phyloP scores from a whole-genome alignment of 2,888 invertebrate species.

The Mesorhabditis belari region DNA sequence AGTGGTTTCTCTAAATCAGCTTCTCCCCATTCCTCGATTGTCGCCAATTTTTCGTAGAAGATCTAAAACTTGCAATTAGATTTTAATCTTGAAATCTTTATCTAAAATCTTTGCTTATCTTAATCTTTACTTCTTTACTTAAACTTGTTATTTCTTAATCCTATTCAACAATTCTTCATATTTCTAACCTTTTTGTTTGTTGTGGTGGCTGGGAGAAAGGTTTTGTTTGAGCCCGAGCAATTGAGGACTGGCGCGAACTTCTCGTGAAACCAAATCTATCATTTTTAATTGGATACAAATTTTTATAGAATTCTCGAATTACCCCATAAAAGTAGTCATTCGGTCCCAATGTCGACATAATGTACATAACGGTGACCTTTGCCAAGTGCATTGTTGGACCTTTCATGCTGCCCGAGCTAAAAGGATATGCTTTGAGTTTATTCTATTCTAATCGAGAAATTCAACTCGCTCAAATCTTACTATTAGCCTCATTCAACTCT shows the following conservation, averaged over 20 bases:
- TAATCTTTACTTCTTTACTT: too few species aligned
- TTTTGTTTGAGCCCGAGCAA: conserved; percentile 24
- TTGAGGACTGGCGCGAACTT: conserved; percentile 22
- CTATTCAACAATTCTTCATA: too few species aligned
- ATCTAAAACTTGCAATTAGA: conserved; percentile 14
- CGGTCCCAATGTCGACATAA: conserved; percentile 45
- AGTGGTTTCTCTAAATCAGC: conserved; percentile 40
- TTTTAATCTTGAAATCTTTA: background rate
- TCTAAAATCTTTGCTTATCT: background rate
- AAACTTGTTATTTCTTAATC: too few species aligned
- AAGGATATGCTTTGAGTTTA: too few species aligned
- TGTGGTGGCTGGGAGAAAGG: conserved; percentile 50
- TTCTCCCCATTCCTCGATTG: conserved; percentile 43
- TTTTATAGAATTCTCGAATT: background rate
- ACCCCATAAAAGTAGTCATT: conserved; percentile 49
- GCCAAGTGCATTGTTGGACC: conserved; percentile 51
- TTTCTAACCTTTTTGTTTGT: conserved; percentile 40
- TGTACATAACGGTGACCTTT: conserved; percentile 43
- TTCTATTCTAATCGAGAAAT: too few species aligned
- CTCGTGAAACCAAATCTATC: conserved; percentile 24
- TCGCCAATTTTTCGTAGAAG: conserved; percentile 36
- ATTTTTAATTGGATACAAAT: background rate
- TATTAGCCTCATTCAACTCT: too few species aligned
- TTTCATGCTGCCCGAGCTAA: conserved; percentile 34
- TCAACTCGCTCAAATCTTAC: too few species aligned